These are phyloP conservation scores for Zoanthus solanderi DNA, from an alignment of 92 coral and sea anemone species.

Conservation along the genomic window DNA sequence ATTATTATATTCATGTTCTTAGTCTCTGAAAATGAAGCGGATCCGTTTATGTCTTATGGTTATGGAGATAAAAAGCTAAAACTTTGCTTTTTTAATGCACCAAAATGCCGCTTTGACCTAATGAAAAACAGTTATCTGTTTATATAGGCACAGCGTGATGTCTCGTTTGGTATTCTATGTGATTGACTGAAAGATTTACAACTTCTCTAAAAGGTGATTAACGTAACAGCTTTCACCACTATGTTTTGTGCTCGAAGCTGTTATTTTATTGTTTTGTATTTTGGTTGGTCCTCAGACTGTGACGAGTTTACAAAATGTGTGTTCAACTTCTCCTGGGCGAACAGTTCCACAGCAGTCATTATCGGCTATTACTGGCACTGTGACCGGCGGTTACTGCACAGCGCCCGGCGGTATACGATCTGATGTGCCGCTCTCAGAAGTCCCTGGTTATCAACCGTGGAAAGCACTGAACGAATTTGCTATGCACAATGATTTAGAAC, in stretches of 20 bases:
- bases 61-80: conserved; percentile 45
- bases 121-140: conserved; percentile 51
- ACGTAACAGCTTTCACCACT: neutral
- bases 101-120: conserved; percentile 48
- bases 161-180: conserved; percentile 35
- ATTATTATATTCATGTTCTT: no score
- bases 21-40: neutral
- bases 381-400: conserved; percentile 67
- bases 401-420: conserved; percentile 82
- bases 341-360: conserved; percentile 71
- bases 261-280: conserved; percentile 37
- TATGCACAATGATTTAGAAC: conserved; percentile 95
- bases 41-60: conserved; percentile 26
- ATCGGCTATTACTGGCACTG: conserved; percentile 88
- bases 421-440: conserved; percentile 79
- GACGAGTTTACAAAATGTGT: conserved; percentile 82
- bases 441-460: conserved; percentile 98
- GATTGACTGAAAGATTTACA: conserved; percentile 25
- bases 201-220: conserved; percentile 26
- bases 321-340: conserved; percentile 61
- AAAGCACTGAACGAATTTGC: conserved; percentile 98
- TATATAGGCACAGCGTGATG: conserved; percentile 39
- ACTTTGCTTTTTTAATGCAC: conserved; percentile 63
- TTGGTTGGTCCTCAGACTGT: conserved; percentile 66
- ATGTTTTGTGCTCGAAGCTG: neutral